Evolutionary conservation across 2,888 invertebrate genomes (phyloP).

Genomic region (Patella depressa): DNA sequence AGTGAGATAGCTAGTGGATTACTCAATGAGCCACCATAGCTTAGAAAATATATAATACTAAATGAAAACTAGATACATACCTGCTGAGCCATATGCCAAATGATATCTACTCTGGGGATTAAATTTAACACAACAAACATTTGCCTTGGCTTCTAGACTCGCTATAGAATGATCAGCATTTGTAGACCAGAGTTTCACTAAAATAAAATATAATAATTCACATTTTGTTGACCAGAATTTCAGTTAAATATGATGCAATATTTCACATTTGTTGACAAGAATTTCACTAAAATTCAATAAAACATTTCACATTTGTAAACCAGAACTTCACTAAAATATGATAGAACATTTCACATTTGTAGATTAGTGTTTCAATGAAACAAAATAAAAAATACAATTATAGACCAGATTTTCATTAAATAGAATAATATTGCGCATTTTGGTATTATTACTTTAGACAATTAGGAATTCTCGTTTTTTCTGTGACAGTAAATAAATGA

Average conservation of each 20-base stretch:
- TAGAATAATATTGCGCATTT: too few relatives aligned
- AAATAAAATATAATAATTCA: constrained; percentile 24
- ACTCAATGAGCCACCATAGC: too few relatives aligned
- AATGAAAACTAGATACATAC: constrained; percentile 48
- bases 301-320: too few relatives aligned
- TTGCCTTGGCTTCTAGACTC: constrained; percentile 91
- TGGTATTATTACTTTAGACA: too few relatives aligned
- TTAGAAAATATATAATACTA: too few relatives aligned
- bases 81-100: constrained; percentile 93
- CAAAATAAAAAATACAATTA: too few relatives aligned
- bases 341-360: neutral
- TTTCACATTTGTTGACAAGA: neutral
- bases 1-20: too few relatives aligned
- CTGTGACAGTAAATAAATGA: neutral
- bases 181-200: constrained; percentile 92
- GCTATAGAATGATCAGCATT: constrained; percentile 88
- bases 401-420: too few relatives aligned
- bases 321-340: too few relatives aligned
- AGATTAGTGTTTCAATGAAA: too few relatives aligned
- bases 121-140: constrained; percentile 95
- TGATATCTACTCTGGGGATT: constrained; percentile 88
- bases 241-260: too few relatives aligned
- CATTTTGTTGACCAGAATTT: neutral
- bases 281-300: neutral
- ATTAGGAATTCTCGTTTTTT: neutral